phyloP scores from a whole-genome alignment of 2,888 invertebrate species.

The Oligia strigilis region DNA sequence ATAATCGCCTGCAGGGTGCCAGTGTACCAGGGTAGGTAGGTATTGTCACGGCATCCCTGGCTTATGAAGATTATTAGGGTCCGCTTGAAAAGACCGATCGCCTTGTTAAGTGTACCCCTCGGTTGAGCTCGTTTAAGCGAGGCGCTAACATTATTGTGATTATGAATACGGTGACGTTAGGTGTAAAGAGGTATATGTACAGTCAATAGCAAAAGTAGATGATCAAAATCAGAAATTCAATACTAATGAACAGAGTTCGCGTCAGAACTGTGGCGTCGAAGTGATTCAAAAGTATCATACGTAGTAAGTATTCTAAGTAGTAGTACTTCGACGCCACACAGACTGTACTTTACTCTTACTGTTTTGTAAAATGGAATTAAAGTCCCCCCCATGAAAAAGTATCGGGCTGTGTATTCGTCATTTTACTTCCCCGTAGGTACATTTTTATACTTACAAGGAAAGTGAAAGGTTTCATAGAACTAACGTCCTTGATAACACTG shows the following conservation, averaged over 20 bases:
- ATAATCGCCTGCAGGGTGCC: conserved; percentile 40
- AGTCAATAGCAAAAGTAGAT: too few species aligned
- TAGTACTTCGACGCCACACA: too few species aligned
- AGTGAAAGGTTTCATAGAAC: not conserved
- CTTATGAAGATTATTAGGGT: conserved; percentile 68
- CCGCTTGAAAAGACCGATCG: conserved; percentile 61
- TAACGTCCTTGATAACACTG: not conserved
- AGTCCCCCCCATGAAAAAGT: not conserved
- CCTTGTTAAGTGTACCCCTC: conserved; percentile 56
- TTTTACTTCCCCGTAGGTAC: too few species aligned
- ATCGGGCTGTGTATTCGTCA: not conserved
- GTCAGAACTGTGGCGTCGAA: too few species aligned
- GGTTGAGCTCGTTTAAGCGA: conserved; percentile 51
- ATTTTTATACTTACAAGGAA: not conserved
- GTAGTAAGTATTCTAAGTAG: too few species aligned
- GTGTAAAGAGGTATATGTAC: too few species aligned
- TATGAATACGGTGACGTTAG: conserved; percentile 38
- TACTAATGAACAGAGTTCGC: too few species aligned
- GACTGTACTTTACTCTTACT: too few species aligned
- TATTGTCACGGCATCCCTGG: conserved; percentile 45
- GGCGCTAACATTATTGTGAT: conserved; percentile 54
- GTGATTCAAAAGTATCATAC: too few species aligned
- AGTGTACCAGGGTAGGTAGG: not conserved
- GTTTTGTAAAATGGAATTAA: too few species aligned
- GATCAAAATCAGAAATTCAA: too few species aligned